Evolutionary conservation across 2,797 vertebrate species (phyloP), one percentile per base, ranked within the genome.

Genomic region (Menidia menidia): DNA sequence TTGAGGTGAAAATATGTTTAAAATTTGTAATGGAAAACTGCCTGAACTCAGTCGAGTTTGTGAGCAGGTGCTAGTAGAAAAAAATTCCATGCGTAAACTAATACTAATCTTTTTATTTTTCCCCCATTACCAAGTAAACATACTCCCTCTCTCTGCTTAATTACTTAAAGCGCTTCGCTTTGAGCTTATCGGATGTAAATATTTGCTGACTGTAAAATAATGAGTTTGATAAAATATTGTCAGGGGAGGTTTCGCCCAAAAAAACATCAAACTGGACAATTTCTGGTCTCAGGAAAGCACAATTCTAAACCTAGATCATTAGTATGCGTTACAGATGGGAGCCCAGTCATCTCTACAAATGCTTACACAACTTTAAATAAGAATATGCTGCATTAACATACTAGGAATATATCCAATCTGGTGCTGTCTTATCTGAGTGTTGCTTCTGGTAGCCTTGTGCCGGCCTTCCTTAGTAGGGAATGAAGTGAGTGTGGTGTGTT

Each of bases 391-490:
- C 44, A 32, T 57, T 2, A 60, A 1, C 47, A 59, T 4, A 47
- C 12, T 19, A 48, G 2, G 18, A 10, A 43, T 10, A 25, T 0
- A 7, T 68, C 48, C 35, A 39, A 7, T 10, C 35, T 39, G 7
- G 10, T 39, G 31, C 15, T 15, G 42, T 54, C 41, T 48, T 35
- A 45, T 74, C 68, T 67, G 19, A 52, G 25, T 18, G 15, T 18
- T 53, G 60, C 45, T 57, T 48, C 19, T 50, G 16, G 60, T 35
- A 9, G 64, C 74, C 57, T 65, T 18, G 13, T 44, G 42, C 54
- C 53, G 68, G 9, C 62, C n/a, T 56, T 64, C 64, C 54, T 70
- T 60, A 32, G 62, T 11, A 54, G 83, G 73, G 71, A 76, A 45
- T 72, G 77, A 73, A 59, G 53, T 43, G 51, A 55, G 60, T 59